Evolutionary conservation across 2,888 invertebrate species (phyloP).

Genomic region (Venusia cambrica): DNA sequence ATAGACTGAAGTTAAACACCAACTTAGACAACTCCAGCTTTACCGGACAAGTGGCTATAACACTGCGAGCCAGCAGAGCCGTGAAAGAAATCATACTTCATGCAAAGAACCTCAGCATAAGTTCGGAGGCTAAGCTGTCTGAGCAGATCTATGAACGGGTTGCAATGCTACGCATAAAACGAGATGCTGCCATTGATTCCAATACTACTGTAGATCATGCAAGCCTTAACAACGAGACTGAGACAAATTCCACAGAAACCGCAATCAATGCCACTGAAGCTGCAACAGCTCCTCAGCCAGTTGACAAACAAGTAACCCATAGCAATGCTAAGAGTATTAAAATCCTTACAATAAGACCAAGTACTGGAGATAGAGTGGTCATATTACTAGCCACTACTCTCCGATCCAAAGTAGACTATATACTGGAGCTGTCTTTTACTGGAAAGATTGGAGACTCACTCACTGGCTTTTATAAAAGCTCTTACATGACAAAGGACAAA

Average conservation of each 20-base stretch:
- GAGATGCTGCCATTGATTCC: conserved; percentile 35
- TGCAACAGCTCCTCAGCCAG: conserved; percentile 17
- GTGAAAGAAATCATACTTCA: conserved; percentile 75
- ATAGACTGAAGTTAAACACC: conserved; percentile 78
- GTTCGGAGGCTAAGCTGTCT: conserved; percentile 56
- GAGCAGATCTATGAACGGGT: conserved; percentile 71
- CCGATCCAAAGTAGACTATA: conserved; percentile 74
- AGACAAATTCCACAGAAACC: conserved; percentile 21
- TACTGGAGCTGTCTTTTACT: conserved; percentile 75
- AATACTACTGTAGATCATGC: conserved; percentile 24
- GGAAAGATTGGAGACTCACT: conserved; percentile 82
- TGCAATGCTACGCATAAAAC: conserved; percentile 45
- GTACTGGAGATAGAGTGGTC: conserved; percentile 59
- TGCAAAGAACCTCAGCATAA: conserved; percentile 67
- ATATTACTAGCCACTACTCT: conserved; percentile 58
- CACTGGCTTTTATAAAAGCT: conserved; percentile 85
- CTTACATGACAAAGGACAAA: conserved; percentile 73
- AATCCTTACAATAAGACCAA: conserved; percentile 50
- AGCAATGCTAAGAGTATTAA: conserved; percentile 59
- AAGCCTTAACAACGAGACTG: conserved; percentile 23
- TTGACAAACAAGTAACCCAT: conserved; percentile 60
- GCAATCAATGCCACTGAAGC: conserved; percentile 20
- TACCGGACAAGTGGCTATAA: conserved; percentile 70
- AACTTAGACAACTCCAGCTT: conserved; percentile 69
- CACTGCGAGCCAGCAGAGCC: conserved; percentile 55